Conservation (phyloP, 2,113 vertebrate species). For the Solea senegalensis region DNA sequence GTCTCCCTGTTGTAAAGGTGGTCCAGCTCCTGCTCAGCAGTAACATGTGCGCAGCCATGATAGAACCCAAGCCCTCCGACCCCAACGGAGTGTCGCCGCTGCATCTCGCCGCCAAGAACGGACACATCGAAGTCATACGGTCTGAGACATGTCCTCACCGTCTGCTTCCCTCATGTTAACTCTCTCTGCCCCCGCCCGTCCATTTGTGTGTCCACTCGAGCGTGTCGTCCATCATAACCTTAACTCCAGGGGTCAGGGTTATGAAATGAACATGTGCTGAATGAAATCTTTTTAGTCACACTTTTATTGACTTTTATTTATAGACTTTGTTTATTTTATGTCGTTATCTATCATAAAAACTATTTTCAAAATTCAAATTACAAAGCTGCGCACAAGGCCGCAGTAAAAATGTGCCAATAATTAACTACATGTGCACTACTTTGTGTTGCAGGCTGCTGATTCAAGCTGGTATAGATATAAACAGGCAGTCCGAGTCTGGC, state of each 20-base stretch:
- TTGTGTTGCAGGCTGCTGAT: constrained; percentile 87
- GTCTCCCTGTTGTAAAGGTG: constrained; percentile 80
- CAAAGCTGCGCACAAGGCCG: too few relatives aligned
- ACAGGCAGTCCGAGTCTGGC: constrained; percentile 96
- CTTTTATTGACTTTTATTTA: background rate
- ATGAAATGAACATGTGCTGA: background rate
- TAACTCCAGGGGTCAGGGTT: background rate
- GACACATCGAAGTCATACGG: constrained; percentile 98
- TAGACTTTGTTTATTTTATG: background rate
- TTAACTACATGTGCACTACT: background rate
- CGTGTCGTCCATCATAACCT: background rate
- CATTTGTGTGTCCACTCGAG: too few relatives aligned
- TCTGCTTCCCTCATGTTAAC: background rate
- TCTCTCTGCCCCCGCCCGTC: too few relatives aligned
- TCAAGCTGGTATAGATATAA: constrained; percentile 97
- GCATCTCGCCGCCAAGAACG: constrained; percentile 97
- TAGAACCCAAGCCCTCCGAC: constrained; percentile 94
- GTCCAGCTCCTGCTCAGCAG: constrained; percentile 96
- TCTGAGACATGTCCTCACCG: constrained; percentile 52
- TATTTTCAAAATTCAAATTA: too few relatives aligned
- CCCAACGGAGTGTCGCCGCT: constrained; percentile 96
- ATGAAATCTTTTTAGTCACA: too few relatives aligned
- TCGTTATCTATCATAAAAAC: background rate
- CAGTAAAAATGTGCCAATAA: too few relatives aligned
- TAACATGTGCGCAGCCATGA: constrained; percentile 95